phyloP scores from a whole-genome alignment of 2,113 vertebrate species.

The Myotis brandtii region DNA sequence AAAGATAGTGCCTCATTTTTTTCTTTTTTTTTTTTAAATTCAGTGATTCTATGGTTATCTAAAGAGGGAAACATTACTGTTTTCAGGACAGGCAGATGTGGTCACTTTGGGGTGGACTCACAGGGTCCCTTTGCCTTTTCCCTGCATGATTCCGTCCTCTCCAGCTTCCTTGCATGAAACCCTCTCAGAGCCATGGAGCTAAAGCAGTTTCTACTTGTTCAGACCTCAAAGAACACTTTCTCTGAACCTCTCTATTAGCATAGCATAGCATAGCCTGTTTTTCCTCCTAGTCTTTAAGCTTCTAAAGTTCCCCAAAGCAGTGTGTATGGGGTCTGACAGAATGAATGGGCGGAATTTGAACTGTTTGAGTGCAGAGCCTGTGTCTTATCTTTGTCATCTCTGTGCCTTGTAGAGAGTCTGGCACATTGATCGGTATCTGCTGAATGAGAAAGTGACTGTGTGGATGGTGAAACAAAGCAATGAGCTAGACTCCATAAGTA shows the following conservation, averaged over 20 bases:
- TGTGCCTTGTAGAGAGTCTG: background rate
- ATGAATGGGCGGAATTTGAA: background rate
- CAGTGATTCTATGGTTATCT: background rate
- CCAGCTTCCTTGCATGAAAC: background rate
- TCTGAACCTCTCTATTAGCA: background rate
- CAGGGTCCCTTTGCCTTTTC: background rate
- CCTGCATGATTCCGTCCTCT: fast-evolving
- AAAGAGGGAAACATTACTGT: background rate
- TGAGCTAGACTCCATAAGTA: background rate
- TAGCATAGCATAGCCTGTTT: background rate
- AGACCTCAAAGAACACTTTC: background rate
- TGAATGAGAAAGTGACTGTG: background rate
- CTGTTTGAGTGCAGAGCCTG: background rate
- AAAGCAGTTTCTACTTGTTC: background rate
- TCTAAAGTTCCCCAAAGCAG: background rate
- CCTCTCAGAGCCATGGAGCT: background rate
- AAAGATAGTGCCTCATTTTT: background rate
- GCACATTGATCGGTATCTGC: background rate
- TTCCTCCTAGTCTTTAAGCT: background rate
- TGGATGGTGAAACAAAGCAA: background rate
- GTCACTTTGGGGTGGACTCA: too few species aligned
- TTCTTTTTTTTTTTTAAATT: background rate
- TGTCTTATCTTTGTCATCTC: background rate
- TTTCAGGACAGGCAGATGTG: background rate
- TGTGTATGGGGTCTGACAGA: fast-evolving